Evolutionary conservation across 2,888 invertebrate genomes (phyloP), one percentile per base, ranked within the genome.

Genomic region (Hecatera dysodea): DNA sequence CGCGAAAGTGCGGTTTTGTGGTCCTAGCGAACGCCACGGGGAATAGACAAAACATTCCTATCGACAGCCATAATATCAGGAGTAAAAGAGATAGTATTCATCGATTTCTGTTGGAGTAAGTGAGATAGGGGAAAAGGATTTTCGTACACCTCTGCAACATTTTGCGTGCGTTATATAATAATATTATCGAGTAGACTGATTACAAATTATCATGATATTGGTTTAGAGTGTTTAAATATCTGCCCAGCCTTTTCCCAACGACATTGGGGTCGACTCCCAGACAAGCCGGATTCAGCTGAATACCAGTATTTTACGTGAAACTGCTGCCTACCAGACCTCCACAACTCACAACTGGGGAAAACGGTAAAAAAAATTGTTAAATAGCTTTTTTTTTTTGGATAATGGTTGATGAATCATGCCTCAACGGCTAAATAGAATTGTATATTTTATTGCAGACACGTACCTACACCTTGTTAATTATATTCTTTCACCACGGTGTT

Each of bases 1-100:
- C 46, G 44, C 39, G 56, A 72, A 42, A 77, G 72, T 75, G 72
- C 56, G 78, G 75, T 61, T 56, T 72, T 52, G 72, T 52, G 77
- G 77, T 56, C 22, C 8, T n/a, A n/a, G 27, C 3, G n/a, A 72
- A 48, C 17, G 39, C 77, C 42, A 36, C 27, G 27, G 70, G 69
- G 62, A 63, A 53, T 57, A 48, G n/a, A 24, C 52, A 63, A 56
- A 50, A 50, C 48, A 55, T 65, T 27, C 24, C 50, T 50, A 70
- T n/a, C 63, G 57, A 59, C 57, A 63, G 22, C 39, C 27, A 27
- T 19, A n/a, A 27, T 62, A 60, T 68, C 27, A 27, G 3, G 62
- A 53, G 12, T 19, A 39, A 69, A 57, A n/a, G 57, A 48, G 63
- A 36, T 39, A 22, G 53, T 50, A 44, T n/a, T 36, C 5, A 19